Base-by-base conservation (phyloP, 2,113 vertebrate genomes). In the Dromiciops gliroides region DNA sequence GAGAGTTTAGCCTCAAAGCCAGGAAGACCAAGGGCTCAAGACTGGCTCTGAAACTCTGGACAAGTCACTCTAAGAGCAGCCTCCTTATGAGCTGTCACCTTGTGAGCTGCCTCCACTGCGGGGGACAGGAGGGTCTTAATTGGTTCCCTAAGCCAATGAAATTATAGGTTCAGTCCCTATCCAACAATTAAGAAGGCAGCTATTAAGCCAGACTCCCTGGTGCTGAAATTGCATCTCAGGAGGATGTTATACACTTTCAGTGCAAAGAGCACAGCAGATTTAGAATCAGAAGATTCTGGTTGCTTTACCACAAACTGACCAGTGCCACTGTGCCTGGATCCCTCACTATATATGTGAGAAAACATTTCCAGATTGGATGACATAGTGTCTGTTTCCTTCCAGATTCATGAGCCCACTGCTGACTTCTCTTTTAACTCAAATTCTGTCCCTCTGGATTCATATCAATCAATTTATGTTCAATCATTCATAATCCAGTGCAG, bases 391-490 rank as follows among this genome's bases (percentile, higher is more conserved):
- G 37, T 51, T 92, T 23, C 89, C 75, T 92, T 92, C n/a, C 92
- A 90, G 22, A 14, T 83, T 44, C n/a, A n/a, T 83, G 37, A 83
- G 67, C 37, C n/a, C n/a, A 83, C n/a, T 44, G 37, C 8, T 83
- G 67, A 83, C n/a, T 83, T 44, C 2, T 19, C 7, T 83, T 83
- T 6, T 19, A 16, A 83, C 67, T 83, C 37, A 83, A 83, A n/a
- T 91, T 94, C 93, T 90, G 94, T 56, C 48, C 44, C 51, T 91
- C 89, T n/a, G n/a, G n/a, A n/a, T n/a, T n/a, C n/a, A n/a, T n/a
- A n/a, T n/a, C n/a, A n/a, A n/a, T n/a, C n/a, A n/a, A n/a, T n/a
- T n/a, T n/a, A n/a, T n/a, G n/a, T n/a, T n/a, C n/a, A n/a, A n/a
- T n/a, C n/a, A n/a, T n/a, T n/a, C n/a, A n/a, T n/a, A 91, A 88